Base-by-base conservation (phyloP, 2,113 vertebrate genomes). In the Albula glossodonta region DNA sequence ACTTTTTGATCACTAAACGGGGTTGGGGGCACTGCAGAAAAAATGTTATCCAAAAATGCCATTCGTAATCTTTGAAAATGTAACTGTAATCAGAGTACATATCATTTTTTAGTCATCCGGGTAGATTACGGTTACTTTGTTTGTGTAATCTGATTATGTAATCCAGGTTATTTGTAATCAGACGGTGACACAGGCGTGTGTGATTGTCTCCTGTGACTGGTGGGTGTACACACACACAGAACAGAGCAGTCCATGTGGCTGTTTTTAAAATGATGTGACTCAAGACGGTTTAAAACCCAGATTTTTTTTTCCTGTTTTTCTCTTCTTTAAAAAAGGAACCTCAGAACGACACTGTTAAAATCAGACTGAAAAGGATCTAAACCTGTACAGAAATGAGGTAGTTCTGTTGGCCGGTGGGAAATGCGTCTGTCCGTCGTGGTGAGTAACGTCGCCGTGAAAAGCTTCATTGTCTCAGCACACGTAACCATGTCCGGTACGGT, bases 371-470 rank as follows among this genome's bases (percentile, higher is more conserved):
- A 66, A 91, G 90, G 93, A 74, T 19, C 31, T 41, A 41, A 3
- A 91, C 88, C 90, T 92, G 91, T 92, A 92, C 93, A 91, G 84
- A 93, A 94, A 93, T 93, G 95, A 96, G 95, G 95, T 96, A 96
- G 95, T 91, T 93, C 88, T 90, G 92, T 93, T 94, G 91, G 90
- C 91, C 90, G 89, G 88, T 41, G 85, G 93, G 90, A 63, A 88
- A 91, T 90, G 88, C 78, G 85, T 89, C 15, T 66, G 60, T 66
- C 31, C 31, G 31, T 41, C 31, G 60, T 66, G 17, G 60, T 66
- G 88, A 83, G 88, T 81, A 89, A 81, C 82, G 83, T 83, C 89
- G 80, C 80, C 87, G 52, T 87, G 87, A 86, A 78, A 89, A 81
- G 85, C 84, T 85, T 85, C 70, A 88, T 91, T 89, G 89, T 87